Evolutionary conservation across 2,888 invertebrate genomes (phyloP).

Genomic region (Exocentrus adspersus): DNA sequence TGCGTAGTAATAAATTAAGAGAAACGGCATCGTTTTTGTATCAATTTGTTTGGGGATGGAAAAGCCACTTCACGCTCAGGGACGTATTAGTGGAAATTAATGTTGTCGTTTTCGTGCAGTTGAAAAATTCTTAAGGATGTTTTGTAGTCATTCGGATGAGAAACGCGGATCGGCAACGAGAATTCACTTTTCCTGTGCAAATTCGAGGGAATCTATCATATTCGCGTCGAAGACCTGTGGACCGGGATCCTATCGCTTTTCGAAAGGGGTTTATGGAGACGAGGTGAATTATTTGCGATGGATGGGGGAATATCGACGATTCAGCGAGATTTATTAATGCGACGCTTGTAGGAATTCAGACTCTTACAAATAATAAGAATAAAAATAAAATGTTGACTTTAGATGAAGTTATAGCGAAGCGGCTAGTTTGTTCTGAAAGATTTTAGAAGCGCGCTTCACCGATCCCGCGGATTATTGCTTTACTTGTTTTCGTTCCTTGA

Average conservation of each 20-base stretch:
- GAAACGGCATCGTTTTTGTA: background rate
- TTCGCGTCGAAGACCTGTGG: background rate
- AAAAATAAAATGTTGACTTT: background rate
- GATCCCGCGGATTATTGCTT: background rate
- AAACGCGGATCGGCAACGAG: background rate
- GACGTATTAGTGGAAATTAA: no score
- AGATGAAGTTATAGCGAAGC: no score
- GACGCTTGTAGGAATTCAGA: no score
- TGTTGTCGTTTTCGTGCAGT: no score
- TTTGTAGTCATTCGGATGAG: background rate
- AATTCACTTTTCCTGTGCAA: background rate
- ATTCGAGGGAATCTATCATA: background rate
- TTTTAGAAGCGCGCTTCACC: background rate
- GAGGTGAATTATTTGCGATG: no score
- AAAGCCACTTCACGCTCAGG: no score
- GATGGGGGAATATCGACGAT: no score
- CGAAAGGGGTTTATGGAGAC: background rate
- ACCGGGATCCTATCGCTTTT: background rate
- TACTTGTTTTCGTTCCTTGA: background rate
- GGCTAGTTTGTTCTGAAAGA: background rate
- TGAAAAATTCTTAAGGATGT: no score
- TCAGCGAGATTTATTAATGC: no score
- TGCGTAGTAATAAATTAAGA: background rate
- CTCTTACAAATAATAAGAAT: no score
- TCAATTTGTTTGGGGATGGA: background rate